Percentiles rank a stretch among this genome's conserved stretches.
Conservation (phyloP, 2,888 invertebrate species). For the Toxonevra muliebris region DNA sequence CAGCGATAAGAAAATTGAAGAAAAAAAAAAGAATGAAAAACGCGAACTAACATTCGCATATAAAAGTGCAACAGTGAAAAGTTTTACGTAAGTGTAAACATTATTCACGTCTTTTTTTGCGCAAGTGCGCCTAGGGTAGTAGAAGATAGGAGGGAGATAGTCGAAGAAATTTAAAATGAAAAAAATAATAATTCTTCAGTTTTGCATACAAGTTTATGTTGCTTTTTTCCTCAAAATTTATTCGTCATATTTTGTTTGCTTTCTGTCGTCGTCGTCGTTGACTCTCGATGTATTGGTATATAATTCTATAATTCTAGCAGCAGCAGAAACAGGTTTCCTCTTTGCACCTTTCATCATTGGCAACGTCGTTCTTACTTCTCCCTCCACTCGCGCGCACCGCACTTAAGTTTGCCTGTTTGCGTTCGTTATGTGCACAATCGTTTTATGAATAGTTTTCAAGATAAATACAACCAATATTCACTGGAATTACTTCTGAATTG, state of each 20-base stretch:
- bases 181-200: background rate
- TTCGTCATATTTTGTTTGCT: constrained; percentile 19
- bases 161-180: too few relatives aligned
- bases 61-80: constrained; percentile 3
- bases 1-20: background rate
- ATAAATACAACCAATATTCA: too few relatives aligned
- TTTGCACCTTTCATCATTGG: background rate
- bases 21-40: background rate
- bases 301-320: background rate
- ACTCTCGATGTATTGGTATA: too few relatives aligned
- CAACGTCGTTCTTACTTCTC: too few relatives aligned
- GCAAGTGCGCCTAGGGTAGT: too few relatives aligned
- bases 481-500: too few relatives aligned
- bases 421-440: too few relatives aligned
- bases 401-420: too few relatives aligned
- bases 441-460: too few relatives aligned
- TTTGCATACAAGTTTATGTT: constrained; percentile 6
- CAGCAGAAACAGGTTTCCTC: constrained; percentile 20
- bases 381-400: too few relatives aligned
- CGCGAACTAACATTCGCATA: background rate
- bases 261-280: constrained; percentile 3
- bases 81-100: constrained; percentile 1
- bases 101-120: too few relatives aligned
- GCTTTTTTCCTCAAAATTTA: constrained; percentile 6
- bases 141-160: too few relatives aligned